These are phyloP conservation scores for Scaptomyza graminum DNA, from an alignment of 1,140 invertebrate species.

Conservation along the genomic window DNA sequence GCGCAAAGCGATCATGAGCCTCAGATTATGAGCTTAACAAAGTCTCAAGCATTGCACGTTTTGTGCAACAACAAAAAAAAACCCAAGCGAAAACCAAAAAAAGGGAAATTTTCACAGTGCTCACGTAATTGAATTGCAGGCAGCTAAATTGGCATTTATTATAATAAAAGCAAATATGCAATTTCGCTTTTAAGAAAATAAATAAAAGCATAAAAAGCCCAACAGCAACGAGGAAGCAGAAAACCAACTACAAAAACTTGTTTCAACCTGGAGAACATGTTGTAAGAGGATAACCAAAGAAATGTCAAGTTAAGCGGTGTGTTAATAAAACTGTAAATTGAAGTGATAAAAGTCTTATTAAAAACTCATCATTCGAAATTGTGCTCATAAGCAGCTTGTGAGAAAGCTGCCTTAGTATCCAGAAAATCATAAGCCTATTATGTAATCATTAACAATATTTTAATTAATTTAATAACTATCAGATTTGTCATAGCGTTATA, in stretches of 20 bases:
- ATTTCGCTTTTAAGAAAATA: constrained; percentile 65
- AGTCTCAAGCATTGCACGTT: constrained; percentile 55
- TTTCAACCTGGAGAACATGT: constrained; percentile 20
- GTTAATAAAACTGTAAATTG: constrained; percentile 20
- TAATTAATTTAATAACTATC: not conserved
- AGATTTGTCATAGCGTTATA: no score
- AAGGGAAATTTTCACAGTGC: constrained; percentile 77
- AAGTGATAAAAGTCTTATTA: constrained; percentile 20
- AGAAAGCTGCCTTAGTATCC: not conserved
- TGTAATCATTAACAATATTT: constrained; percentile 2
- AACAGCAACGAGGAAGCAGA: constrained; percentile 30
- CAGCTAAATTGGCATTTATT: constrained; percentile 81
- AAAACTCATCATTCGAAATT: not conserved
- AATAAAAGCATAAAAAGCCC: constrained; percentile 4
- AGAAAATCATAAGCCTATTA: constrained; percentile 20
- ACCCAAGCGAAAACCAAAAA: constrained; percentile 55
- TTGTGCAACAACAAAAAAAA: constrained; percentile 34
- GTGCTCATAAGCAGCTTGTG: constrained; percentile 13
- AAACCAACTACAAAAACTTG: constrained; percentile 30
- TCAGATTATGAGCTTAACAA: constrained; percentile 65
- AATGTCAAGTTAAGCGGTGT: constrained; percentile 4
- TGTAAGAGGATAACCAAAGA: constrained; percentile 16
- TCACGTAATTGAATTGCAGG: constrained; percentile 81
- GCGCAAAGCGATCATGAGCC: constrained; percentile 34
- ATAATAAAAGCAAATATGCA: constrained; percentile 82